Percentiles rank a stretch among this genome's conserved stretches.
phyloP scores from a whole-genome alignment of 2,888 invertebrate genomes.

The Drosophila meridionalis region DNA sequence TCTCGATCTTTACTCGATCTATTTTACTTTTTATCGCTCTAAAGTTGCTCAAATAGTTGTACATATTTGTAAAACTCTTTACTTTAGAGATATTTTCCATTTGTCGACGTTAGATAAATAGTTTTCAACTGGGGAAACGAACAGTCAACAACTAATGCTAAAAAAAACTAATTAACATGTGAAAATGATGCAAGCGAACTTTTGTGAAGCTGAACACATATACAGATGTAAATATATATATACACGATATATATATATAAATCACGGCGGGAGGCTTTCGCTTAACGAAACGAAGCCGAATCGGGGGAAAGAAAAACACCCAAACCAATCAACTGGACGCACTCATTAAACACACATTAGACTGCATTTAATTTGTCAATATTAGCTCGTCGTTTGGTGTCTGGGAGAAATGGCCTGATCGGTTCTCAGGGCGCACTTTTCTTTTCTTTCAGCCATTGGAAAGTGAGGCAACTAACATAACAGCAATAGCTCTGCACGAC shows the following conservation, averaged over 20 bases:
- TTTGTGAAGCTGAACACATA: slow-evolving; percentile 14
- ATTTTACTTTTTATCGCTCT: not conserved
- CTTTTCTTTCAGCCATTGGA: slow-evolving; percentile 70
- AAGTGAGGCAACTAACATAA: slow-evolving; percentile 66
- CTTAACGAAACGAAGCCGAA: not conserved
- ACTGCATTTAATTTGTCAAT: slow-evolving; percentile 80
- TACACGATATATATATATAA: not conserved
- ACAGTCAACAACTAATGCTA: slow-evolving; percentile 13
- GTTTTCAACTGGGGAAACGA: slow-evolving; percentile 10
- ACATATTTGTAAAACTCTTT: slow-evolving; percentile 27
- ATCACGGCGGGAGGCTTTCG: slow-evolving; percentile 14
- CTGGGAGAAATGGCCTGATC: slow-evolving; percentile 49
- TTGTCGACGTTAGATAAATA: slow-evolving; percentile 2
- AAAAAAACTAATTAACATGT: slow-evolving; percentile 42
- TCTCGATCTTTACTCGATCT: too few species aligned
- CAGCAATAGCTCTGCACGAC: slow-evolving; percentile 71
- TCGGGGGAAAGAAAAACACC: not conserved
- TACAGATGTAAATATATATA: not conserved
- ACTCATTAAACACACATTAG: slow-evolving; percentile 77
- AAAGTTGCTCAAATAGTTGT: not conserved
- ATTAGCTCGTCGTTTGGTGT: slow-evolving; percentile 55
- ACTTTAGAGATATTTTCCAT: not conserved
- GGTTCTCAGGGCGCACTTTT: slow-evolving; percentile 76
- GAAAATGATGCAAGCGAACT: slow-evolving; percentile 28
- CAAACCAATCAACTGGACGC: slow-evolving; percentile 38